phyloP scores from a whole-genome alignment of 2,113 vertebrate genomes.

The Siniperca knerii region DNA sequence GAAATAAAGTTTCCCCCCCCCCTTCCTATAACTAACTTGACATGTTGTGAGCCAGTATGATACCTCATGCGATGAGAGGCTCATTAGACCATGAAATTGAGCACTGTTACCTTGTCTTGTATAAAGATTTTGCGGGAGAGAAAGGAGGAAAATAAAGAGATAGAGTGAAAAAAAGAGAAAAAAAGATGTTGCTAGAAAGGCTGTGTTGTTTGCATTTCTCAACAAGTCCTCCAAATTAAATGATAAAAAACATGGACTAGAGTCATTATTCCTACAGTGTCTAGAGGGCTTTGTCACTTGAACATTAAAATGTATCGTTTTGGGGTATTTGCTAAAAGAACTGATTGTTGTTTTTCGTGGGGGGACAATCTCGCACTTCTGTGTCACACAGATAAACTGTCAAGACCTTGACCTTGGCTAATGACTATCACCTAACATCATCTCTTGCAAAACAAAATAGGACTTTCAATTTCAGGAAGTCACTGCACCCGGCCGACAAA shows the following conservation, averaged over 20 bases:
- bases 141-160: not conserved
- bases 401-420: not conserved
- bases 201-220: not conserved
- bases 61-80: slow-evolving; percentile 60
- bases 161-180: not conserved
- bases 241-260: not conserved
- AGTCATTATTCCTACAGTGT: not conserved
- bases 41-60: slow-evolving; percentile 62
- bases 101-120: slow-evolving; percentile 64
- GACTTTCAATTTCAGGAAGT: not conserved
- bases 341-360: no score
- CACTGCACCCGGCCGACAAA: not conserved
- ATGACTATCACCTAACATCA: not conserved
- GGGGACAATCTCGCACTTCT: not conserved
- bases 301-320: not conserved
- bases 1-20: slow-evolving; percentile 42
- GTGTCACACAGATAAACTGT: slow-evolving; percentile 1
- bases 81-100: slow-evolving; percentile 80
- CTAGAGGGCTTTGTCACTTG: not conserved
- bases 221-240: not conserved
- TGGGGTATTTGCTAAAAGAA: not conserved
- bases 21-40: slow-evolving; percentile 60
- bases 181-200: not conserved
- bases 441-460: not conserved
- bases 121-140: slow-evolving; percentile 8